Evolutionary conservation across 2,113 vertebrate species (phyloP).

Genomic region (Salvelinus alpinus): DNA sequence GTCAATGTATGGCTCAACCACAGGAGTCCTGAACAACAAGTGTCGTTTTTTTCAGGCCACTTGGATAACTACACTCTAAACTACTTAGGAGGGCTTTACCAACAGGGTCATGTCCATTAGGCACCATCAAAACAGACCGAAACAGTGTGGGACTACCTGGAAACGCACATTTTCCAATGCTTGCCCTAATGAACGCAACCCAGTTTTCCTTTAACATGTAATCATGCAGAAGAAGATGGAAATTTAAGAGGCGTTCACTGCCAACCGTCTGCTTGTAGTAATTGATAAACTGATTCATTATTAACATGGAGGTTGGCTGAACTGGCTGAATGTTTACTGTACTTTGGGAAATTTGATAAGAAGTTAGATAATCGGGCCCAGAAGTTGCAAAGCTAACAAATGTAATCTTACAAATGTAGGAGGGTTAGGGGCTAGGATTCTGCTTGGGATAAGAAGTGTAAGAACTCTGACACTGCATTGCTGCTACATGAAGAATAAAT

Average conservation of each 20-base stretch:
- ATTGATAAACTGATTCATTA: not conserved
- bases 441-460: slow-evolving; percentile 29
- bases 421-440: not conserved
- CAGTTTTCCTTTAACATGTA: not conserved
- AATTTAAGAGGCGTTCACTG: too few relatives aligned
- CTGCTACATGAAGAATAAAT: slow-evolving; percentile 13
- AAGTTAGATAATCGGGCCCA: slow-evolving; percentile 67
- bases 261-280: not conserved
- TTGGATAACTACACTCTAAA: not conserved
- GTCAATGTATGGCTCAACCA: slow-evolving; percentile 9
- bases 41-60: not conserved
- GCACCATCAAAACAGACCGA: too few relatives aligned
- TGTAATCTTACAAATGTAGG: slow-evolving; percentile 8
- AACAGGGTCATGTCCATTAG: too few relatives aligned
- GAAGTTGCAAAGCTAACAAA: slow-evolving; percentile 53
- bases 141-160: too few relatives aligned
- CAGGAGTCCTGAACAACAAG: too few relatives aligned
- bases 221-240: not conserved
- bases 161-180: too few relatives aligned
- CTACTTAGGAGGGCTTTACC: slow-evolving; percentile 6
- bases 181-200: slow-evolving; percentile 1
- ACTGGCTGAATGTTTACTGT: slow-evolving; percentile 45
- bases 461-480: slow-evolving; percentile 47
- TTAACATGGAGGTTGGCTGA: not conserved
- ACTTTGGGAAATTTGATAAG: slow-evolving; percentile 20